Percentiles rank a stretch among this genome's conserved stretches.
Evolutionary conservation across 2,888 invertebrate genomes (phyloP).

Genomic region (Falcaria lacertinaria): DNA sequence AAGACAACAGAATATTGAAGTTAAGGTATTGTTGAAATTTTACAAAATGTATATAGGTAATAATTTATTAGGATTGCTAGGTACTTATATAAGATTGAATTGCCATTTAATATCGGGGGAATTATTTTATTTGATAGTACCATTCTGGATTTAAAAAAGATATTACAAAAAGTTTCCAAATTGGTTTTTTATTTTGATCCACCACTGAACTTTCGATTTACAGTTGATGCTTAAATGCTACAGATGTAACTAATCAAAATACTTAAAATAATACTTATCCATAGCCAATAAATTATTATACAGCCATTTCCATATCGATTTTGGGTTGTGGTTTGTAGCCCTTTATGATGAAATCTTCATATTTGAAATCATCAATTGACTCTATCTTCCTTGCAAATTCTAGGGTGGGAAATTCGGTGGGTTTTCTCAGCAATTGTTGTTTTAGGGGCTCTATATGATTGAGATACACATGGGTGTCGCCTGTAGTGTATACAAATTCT

Average conservation of each 20-base stretch:
- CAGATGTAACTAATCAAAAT: no score
- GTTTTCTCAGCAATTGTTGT: constrained; percentile 88
- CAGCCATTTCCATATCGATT: constrained; percentile 96
- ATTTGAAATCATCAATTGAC: constrained; percentile 91
- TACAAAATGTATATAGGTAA: constrained; percentile 40
- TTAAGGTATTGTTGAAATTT: constrained; percentile 55
- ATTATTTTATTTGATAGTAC: constrained; percentile 46
- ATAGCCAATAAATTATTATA: constrained; percentile 32
- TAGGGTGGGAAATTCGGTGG: constrained; percentile 90
- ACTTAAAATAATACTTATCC: no score
- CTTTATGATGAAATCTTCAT: constrained; percentile 91
- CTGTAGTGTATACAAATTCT: constrained; percentile 96
- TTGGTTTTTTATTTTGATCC: constrained; percentile 3
- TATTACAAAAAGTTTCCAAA: constrained; percentile 26
- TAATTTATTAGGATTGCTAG: constrained; percentile 38
- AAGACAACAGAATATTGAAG: constrained; percentile 47
- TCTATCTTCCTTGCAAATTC: constrained; percentile 85
- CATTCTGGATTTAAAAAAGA: constrained; percentile 38
- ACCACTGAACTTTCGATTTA: no score
- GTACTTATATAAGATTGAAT: constrained; percentile 38
- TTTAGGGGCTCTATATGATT: constrained; percentile 93
- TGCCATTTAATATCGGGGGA: constrained; percentile 52
- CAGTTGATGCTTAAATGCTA: no score
- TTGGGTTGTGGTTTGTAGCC: constrained; percentile 93
- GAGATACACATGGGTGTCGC: constrained; percentile 96